These are phyloP conservation scores for Capromys pilorides DNA, from an alignment of 2,797 vertebrate species.

Conservation along the genomic window DNA sequence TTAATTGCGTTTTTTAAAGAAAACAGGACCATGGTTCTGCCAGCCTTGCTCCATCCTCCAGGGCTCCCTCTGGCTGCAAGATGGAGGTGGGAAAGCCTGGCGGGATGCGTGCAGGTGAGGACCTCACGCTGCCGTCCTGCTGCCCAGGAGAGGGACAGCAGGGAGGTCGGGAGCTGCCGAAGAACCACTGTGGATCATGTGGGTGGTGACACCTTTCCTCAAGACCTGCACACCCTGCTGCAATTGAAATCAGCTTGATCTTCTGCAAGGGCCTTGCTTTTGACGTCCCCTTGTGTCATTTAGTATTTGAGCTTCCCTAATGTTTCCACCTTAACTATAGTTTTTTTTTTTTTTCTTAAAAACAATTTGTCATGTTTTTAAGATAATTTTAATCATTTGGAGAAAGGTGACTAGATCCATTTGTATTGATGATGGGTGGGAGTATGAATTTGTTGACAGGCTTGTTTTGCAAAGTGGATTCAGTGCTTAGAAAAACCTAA, in stretches of 20 bases:
- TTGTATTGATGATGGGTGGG: not conserved
- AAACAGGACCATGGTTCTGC: not conserved
- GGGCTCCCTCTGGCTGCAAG: not conserved
- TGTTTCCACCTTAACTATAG: conserved; percentile 39
- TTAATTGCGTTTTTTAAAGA: not conserved
- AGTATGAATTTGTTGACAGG: conserved; percentile 42
- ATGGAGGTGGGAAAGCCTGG: not conserved
- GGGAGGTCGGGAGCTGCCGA: too few relatives aligned
- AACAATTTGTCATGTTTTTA: conserved; percentile 38
- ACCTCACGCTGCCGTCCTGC: not conserved
- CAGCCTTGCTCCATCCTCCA: not conserved
- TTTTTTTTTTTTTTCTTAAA: not conserved
- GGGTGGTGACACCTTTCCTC: not conserved
- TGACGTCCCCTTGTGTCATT: not conserved
- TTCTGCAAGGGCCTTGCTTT: not conserved
- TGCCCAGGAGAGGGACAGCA: too few relatives aligned
- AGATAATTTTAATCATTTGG: conserved; percentile 59
- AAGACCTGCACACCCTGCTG: not conserved
- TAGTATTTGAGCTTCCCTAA: not conserved
- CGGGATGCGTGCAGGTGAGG: too few relatives aligned
- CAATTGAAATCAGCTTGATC: not conserved
- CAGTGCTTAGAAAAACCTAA: not conserved
- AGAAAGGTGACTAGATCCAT: not conserved
- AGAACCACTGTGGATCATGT: too few relatives aligned
- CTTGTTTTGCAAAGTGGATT: conserved; percentile 56